These are phyloP conservation scores for Clepsis dumicolana DNA, from an alignment of 2,888 invertebrate species.

Conservation along the genomic window DNA sequence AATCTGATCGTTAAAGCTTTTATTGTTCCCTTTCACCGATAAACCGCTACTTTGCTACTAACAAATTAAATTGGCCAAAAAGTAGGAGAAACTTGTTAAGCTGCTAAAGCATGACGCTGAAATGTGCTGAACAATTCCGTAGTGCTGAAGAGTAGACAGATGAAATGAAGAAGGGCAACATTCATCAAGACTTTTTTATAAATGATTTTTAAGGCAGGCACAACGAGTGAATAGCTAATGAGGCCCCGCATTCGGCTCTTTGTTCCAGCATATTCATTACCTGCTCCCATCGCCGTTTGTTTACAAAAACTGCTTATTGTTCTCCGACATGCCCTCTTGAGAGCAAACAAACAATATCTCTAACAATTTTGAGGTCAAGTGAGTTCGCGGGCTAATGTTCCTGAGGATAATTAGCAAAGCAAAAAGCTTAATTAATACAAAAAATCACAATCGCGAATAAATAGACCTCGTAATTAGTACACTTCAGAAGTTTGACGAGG, in stretches of 20 bases:
- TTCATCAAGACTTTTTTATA: conserved; percentile 76
- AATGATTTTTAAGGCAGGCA: conserved; percentile 78
- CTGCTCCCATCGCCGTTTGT: conserved; percentile 70
- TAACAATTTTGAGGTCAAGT: conserved; percentile 77
- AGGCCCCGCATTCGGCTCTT: conserved; percentile 72
- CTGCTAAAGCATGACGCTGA: conserved; percentile 40
- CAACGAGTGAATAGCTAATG: conserved; percentile 78
- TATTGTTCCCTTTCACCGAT: conserved; percentile 27
- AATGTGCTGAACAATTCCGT: conserved; percentile 53
- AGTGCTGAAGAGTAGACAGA: conserved; percentile 51
- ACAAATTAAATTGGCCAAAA: conserved; percentile 22
- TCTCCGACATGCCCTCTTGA: conserved; percentile 62
- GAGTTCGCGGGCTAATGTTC: conserved; percentile 67
- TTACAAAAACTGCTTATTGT: conserved; percentile 74
- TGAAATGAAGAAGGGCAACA: conserved; percentile 61
- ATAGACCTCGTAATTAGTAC: conserved; percentile 39
- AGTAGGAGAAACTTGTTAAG: conserved; percentile 1
- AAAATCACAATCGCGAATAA: conserved; percentile 47
- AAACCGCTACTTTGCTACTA: conserved; percentile 22
- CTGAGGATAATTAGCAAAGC: conserved; percentile 66
- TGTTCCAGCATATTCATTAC: conserved; percentile 83
- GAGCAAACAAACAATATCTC: conserved; percentile 75
- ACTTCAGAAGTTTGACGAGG: conserved; percentile 35
- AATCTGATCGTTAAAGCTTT: conserved; percentile 35
- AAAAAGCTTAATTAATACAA: conserved; percentile 66